These are phyloP conservation scores for Oreocharis arfaki DNA, from an alignment of 2,113 vertebrate genomes.

Conservation along the genomic window DNA sequence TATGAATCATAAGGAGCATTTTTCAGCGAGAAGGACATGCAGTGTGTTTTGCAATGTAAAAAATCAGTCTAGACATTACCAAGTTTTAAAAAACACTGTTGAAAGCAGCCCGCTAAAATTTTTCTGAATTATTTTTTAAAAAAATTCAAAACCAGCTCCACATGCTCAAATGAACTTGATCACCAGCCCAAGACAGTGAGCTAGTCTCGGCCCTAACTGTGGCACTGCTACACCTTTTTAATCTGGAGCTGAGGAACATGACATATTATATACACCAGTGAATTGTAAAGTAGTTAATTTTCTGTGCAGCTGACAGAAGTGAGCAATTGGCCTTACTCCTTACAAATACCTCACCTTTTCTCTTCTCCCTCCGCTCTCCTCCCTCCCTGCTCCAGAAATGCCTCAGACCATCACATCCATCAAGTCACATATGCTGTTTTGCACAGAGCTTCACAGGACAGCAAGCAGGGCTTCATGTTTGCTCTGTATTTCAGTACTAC, in stretches of 20 bases:
- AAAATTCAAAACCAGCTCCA: not conserved
- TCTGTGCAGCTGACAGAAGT: not conserved
- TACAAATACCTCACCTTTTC: not conserved
- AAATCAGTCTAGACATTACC: slow-evolving; percentile 50
- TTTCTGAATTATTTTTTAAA: not conserved
- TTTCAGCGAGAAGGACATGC: slow-evolving; percentile 1
- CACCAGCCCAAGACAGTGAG: not conserved
- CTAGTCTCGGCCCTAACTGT: not conserved
- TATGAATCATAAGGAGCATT: slow-evolving; percentile 62
- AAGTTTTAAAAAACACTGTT: slow-evolving; percentile 18
- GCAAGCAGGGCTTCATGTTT: not conserved
- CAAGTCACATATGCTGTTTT: not conserved
- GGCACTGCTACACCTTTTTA: not conserved
- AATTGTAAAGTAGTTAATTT: slow-evolving; percentile 40
- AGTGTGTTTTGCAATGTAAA: slow-evolving; percentile 26
- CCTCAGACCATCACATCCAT: not conserved
- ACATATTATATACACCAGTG: slow-evolving; percentile 1
- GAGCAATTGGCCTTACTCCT: not conserved
- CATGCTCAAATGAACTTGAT: not conserved
- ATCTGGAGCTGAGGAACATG: not conserved
- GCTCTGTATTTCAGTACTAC: not conserved
- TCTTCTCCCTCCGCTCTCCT: not conserved
- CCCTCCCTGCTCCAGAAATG: not conserved
- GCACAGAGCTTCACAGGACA: not conserved
- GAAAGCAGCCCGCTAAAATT: slow-evolving; percentile 29